A percentile compares a stretch with the other conserved stretches of the same genome.
Conservation (phyloP, 2,888 invertebrate genomes). For the Fragum sueziense region DNA sequence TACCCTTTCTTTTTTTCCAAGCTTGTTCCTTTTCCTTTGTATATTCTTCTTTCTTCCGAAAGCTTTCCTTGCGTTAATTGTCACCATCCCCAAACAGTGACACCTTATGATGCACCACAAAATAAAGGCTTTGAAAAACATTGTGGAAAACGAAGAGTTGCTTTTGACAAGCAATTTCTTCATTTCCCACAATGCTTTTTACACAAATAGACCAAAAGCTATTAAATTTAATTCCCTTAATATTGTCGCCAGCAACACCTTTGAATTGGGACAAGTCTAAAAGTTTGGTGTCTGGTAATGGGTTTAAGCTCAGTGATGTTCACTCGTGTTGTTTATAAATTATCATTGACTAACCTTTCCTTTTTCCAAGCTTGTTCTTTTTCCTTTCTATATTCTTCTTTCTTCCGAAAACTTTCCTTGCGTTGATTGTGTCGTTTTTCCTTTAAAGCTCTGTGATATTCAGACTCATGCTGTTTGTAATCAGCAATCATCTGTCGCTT, state of each 20-base stretch:
- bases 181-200: background rate
- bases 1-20: slow-evolving; percentile 70
- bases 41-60: slow-evolving; percentile 71
- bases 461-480: slow-evolving; percentile 71
- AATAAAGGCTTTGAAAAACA: no score
- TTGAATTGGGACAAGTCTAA: background rate
- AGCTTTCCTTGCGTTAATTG: slow-evolving; percentile 70
- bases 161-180: background rate
- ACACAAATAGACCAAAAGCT: no score
- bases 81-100: no score
- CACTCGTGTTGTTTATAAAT: background rate
- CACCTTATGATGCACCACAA: no score
- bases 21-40: slow-evolving; percentile 67
- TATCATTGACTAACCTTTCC: slow-evolving; percentile 63
- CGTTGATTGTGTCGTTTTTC: slow-evolving; percentile 68
- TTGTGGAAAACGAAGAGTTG: background rate
- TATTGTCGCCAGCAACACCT: background rate
- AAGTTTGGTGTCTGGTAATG: background rate
- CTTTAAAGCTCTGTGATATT: slow-evolving; percentile 64
- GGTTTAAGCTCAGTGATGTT: background rate
- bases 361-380: slow-evolving; percentile 66
- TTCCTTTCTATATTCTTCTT: slow-evolving; percentile 70
- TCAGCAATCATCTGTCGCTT: slow-evolving; percentile 68
- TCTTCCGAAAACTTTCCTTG: slow-evolving; percentile 69
- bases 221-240: no score